phyloP scores from a whole-genome alignment of 92 coral and sea anemone species.

The Porites divaricata region DNA sequence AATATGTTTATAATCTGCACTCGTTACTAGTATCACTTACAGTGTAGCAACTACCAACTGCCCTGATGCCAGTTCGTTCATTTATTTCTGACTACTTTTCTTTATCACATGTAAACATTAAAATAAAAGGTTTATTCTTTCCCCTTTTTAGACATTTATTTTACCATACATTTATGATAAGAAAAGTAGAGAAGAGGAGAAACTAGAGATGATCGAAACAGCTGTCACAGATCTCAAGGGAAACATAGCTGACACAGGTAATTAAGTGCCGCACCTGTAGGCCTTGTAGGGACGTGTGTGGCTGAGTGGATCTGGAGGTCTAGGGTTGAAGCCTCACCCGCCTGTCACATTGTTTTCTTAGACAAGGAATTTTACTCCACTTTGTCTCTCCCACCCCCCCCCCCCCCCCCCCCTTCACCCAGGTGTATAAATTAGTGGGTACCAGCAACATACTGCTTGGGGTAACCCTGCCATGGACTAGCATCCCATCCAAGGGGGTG shows the following conservation, averaged over 20 bases:
- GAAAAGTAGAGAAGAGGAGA: conserved; percentile 74
- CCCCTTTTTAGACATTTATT: conserved; percentile 60
- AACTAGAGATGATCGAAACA: conserved; percentile 71
- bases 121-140: background rate
- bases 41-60: no score
- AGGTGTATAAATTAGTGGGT: background rate
- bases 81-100: no score
- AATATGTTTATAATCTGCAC: no score
- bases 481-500: background rate
- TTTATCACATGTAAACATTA: no score
- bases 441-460: background rate
- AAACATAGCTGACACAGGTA: conserved; percentile 72
- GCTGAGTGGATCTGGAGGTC: background rate
- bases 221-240: conserved; percentile 68
- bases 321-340: background rate
- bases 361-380: background rate
- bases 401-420: background rate
- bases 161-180: conserved; percentile 67
- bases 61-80: no score
- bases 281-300: no score
- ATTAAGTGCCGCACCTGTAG: no score
- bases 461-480: background rate
- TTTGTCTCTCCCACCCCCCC: background rate
- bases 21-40: background rate
- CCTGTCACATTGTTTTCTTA: background rate